These are phyloP conservation scores for Tillus elongatus DNA, from an alignment of 2,888 invertebrate species.

Conservation along the genomic window DNA sequence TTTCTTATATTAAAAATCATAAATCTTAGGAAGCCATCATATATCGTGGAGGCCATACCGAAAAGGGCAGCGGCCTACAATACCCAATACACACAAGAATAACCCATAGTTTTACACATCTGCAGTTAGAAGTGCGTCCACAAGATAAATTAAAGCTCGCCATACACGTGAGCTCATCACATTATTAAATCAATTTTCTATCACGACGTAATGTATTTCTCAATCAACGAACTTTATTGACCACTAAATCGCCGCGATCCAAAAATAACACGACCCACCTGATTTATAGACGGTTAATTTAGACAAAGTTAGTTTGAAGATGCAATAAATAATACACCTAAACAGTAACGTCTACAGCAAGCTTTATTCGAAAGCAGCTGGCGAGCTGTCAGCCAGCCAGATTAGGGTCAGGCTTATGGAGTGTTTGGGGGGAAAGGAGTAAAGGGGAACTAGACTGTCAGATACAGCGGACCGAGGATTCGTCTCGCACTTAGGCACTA, in stretches of 20 bases:
- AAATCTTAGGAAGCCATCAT: slow-evolving; percentile 36
- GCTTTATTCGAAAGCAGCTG: slow-evolving; percentile 39
- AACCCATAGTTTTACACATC: slow-evolving; percentile 34
- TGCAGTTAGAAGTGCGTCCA: slow-evolving; percentile 25
- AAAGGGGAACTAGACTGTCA: slow-evolving; percentile 32
- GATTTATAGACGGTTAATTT: too few relatives aligned
- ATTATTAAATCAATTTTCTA: too few relatives aligned
- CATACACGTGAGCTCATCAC: too few relatives aligned
- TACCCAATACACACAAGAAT: slow-evolving; percentile 27
- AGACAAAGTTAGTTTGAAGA: too few relatives aligned
- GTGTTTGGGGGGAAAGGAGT: slow-evolving; percentile 26
- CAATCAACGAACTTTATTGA: too few relatives aligned
- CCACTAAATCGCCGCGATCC: too few relatives aligned
- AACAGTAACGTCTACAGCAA: slow-evolving; percentile 32
- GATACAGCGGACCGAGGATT: slow-evolving; percentile 35
- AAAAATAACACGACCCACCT: too few relatives aligned
- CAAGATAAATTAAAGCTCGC: slow-evolving; percentile 4
- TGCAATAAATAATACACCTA: slow-evolving; percentile 31
- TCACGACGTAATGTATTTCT: too few relatives aligned
- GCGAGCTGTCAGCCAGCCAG: slow-evolving; percentile 39
- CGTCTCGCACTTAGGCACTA: slow-evolving; percentile 36
- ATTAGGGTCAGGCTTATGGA: slow-evolving; percentile 39
- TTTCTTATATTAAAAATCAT: slow-evolving; percentile 15
- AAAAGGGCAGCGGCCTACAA: slow-evolving; percentile 41
- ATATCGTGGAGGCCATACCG: slow-evolving; percentile 40